Evolutionary conservation across 1,140 invertebrate species (phyloP), one percentile per base, ranked within the genome.

Genomic region (Megathymus violae): DNA sequence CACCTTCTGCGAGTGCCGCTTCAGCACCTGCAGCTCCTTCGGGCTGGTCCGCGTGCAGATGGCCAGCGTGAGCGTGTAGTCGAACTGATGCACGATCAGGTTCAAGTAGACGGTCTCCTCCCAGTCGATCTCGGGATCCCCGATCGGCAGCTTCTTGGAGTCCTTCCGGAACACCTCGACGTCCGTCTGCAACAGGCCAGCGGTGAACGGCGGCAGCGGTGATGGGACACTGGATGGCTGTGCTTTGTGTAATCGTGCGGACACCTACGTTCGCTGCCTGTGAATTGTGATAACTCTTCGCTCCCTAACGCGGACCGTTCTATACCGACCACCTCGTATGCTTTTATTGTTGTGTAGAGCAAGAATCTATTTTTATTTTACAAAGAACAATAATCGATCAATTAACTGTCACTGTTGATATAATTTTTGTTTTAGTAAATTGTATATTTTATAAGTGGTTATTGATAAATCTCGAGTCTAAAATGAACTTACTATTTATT

Each of bases 61-160:
- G 62, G 98, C 98, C 90, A 99, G 93, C 7, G 98, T 99, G 40
- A 99, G 93, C 41, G 96, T 98, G 89, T 99, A 99, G 87, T 99
- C 97, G 92, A 99, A 98, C 92, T 99, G 98, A 92, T 99, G 98
- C 79, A 99, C 96, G 68, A 99, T 98, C 71, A 99, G 93, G 93
- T 99, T 99, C 44, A 99, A 93, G 92, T 99, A 99, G 62, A 99
- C 98, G 44, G 98, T 99, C 93, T 99, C 98, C 92, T 99, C 98
- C 98, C 98, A 99, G 92, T 99, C 98, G 74, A 99, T 96, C 79
- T 97, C 96, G 15, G 96, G 96, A 92, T 99, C 98, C 51, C 97
- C 97, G 71, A 97, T 96, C 22, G 98, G 98, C 74, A 99, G 91
- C 86, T 99, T 99, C 85, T 97, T 96, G 75, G 98, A 99, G 91